phyloP scores from a whole-genome alignment of 1,140 invertebrate species.

The Drosophila lowei region DNA sequence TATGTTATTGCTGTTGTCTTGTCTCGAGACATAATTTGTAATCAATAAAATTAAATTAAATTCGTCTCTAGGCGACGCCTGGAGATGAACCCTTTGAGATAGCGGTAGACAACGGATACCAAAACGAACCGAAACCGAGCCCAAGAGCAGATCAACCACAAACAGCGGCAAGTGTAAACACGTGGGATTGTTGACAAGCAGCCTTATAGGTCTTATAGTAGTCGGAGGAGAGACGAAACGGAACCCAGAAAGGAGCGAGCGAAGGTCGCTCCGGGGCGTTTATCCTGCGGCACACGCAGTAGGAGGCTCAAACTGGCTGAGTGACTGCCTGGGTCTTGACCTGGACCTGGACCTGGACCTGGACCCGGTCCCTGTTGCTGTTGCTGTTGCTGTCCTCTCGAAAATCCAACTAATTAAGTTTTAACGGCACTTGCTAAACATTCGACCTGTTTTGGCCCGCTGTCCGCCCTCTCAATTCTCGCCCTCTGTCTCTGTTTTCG shows the following conservation, averaged over 20 bases:
- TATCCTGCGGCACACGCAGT: slow-evolving; percentile 72
- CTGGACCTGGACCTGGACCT: too few relatives aligned
- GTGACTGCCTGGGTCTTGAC: slow-evolving; percentile 12
- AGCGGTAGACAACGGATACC: slow-evolving; percentile 40
- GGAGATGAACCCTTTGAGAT: slow-evolving; percentile 67
- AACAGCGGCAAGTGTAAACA: slow-evolving; percentile 77
- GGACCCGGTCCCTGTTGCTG: slow-evolving; percentile 5
- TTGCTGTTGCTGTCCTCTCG: slow-evolving; percentile 25
- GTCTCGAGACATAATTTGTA: slow-evolving; percentile 72
- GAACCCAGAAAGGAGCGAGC: slow-evolving; percentile 19
- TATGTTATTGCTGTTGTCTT: slow-evolving; percentile 30
- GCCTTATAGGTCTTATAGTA: background rate
- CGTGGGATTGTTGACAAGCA: slow-evolving; percentile 51
- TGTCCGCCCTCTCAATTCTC: slow-evolving; percentile 7
- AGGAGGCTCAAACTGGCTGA: slow-evolving; percentile 49
- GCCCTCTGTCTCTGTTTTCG: slow-evolving; percentile 11
- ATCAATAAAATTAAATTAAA: slow-evolving; percentile 74
- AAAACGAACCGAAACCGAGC: slow-evolving; percentile 8
- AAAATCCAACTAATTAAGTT: slow-evolving; percentile 77
- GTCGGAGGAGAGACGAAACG: slow-evolving; percentile 15
- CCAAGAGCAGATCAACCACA: slow-evolving; percentile 52
- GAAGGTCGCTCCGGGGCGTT: slow-evolving; percentile 59
- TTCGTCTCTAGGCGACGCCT: slow-evolving; percentile 42
- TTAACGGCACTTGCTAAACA: slow-evolving; percentile 76
- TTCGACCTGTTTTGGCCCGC: slow-evolving; percentile 26